A percentile compares a stretch with the other conserved stretches of the same genome.
Conservation (phyloP, 2,888 invertebrate species). For the Amiota minor region DNA sequence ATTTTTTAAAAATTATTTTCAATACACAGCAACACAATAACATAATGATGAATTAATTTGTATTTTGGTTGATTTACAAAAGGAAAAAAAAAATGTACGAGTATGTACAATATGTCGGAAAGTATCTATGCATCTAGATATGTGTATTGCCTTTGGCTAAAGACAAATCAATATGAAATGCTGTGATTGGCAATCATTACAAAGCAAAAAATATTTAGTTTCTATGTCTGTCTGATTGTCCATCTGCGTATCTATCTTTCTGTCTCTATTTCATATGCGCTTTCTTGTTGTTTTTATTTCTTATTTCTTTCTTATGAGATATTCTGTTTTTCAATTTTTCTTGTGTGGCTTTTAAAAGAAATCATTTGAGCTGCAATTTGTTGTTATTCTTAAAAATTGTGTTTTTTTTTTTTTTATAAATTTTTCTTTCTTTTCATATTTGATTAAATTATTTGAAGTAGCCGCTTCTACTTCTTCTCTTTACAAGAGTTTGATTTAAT, state of each 20-base stretch:
- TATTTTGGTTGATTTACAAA: not conserved
- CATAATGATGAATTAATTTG: conserved; percentile 40
- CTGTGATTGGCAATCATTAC: conserved; percentile 60
- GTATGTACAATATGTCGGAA: too few relatives aligned
- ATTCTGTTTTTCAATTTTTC: conserved; percentile 6
- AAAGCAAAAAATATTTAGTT: conserved; percentile 43
- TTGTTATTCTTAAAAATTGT: not conserved
- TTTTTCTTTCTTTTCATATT: not conserved
- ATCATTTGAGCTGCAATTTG: not conserved
- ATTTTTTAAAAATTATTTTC: too few relatives aligned
- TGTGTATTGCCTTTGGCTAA: too few relatives aligned
- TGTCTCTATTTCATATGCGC: too few relatives aligned
- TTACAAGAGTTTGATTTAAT: not conserved
- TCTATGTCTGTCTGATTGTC: conserved; percentile 15
- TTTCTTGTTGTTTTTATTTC: not conserved
- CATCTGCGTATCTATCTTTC: not conserved
- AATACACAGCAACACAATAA: not conserved
- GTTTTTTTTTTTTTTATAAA: not conserved
- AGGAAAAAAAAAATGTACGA: too few relatives aligned
- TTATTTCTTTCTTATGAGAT: not conserved
- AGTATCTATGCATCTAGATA: too few relatives aligned
- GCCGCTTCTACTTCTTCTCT: not conserved
- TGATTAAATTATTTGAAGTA: conserved; percentile 18
- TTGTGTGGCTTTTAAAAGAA: not conserved
- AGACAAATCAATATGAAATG: conserved; percentile 16